Percentiles rank a stretch among this genome's conserved stretches.
Evolutionary conservation across 92 coral and sea anemone genomes (phyloP).

Genomic region (Diadumene lineata): DNA sequence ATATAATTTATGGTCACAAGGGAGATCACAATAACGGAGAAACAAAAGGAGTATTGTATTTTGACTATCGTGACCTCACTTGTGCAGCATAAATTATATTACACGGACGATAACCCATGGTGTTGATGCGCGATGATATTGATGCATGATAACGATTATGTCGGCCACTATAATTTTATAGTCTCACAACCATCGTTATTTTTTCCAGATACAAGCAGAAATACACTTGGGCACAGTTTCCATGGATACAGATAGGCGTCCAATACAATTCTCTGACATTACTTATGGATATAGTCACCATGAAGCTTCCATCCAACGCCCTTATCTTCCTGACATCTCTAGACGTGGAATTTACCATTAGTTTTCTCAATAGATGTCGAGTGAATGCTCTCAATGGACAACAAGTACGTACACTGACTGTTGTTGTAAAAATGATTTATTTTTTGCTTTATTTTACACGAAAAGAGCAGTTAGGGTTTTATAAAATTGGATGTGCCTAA

Average conservation of each 20-base stretch:
- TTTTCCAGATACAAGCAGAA: conserved; percentile 89
- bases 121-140: too few relatives aligned
- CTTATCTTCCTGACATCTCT: conserved; percentile 87
- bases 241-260: conserved; percentile 99
- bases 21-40: too few relatives aligned
- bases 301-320: conserved; percentile 94
- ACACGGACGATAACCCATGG: too few relatives aligned
- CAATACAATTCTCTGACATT: conserved; percentile 76
- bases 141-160: neutral
- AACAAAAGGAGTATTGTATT: too few relatives aligned
- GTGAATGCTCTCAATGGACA: conserved; percentile 87
- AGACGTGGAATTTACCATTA: conserved; percentile 81
- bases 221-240: conserved; percentile 98
- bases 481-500: too few relatives aligned
- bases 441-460: neutral
- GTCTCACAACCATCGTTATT: neutral
- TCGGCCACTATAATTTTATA: neutral
- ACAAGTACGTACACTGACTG: conserved; percentile 56
- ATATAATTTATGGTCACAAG: too few relatives aligned
- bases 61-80: too few relatives aligned
- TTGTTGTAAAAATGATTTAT: too few relatives aligned
- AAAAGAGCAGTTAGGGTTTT: too few relatives aligned
- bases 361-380: conserved; percentile 88
- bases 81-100: too few relatives aligned
- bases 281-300: conserved; percentile 89